Conservation (phyloP, 2,113 vertebrate genomes). For the Heterotis niloticus region DNA sequence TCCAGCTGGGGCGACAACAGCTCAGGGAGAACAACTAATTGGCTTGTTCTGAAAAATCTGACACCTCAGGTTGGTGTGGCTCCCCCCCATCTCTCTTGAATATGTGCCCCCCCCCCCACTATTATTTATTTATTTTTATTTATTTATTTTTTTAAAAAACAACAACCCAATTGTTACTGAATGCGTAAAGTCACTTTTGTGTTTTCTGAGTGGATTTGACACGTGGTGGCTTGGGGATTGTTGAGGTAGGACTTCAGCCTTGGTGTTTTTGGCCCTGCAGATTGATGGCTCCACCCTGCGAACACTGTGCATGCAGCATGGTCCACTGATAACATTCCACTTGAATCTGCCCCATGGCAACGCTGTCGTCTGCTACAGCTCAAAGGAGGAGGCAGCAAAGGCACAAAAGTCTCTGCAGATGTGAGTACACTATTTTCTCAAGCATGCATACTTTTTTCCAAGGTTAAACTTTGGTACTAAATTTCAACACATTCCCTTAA, state of each 20-base stretch:
- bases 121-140: too few species aligned
- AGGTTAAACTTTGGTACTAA: not conserved
- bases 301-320: conserved; percentile 99
- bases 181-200: not conserved
- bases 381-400: conserved; percentile 97
- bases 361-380: conserved; percentile 96
- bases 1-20: conserved; percentile 95
- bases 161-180: too few species aligned
- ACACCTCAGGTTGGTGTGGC: conserved; percentile 87
- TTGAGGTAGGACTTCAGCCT: not conserved
- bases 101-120: too few species aligned
- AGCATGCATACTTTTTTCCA: not conserved
- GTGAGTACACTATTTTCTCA: conserved; percentile 63
- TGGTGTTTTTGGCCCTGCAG: conserved; percentile 48
- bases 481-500: too few species aligned
- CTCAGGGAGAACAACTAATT: conserved; percentile 96
- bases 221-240: too few species aligned
- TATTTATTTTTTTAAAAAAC: too few species aligned
- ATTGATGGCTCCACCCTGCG: conserved; percentile 98
- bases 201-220: not conserved
- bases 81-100: too few species aligned
- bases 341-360: conserved; percentile 97
- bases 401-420: conserved; percentile 99
- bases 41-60: conserved; percentile 99
- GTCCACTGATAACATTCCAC: conserved; percentile 99